These are phyloP conservation scores for Apis laboriosa DNA, from an alignment of 1,140 invertebrate genomes.

Conservation along the genomic window DNA sequence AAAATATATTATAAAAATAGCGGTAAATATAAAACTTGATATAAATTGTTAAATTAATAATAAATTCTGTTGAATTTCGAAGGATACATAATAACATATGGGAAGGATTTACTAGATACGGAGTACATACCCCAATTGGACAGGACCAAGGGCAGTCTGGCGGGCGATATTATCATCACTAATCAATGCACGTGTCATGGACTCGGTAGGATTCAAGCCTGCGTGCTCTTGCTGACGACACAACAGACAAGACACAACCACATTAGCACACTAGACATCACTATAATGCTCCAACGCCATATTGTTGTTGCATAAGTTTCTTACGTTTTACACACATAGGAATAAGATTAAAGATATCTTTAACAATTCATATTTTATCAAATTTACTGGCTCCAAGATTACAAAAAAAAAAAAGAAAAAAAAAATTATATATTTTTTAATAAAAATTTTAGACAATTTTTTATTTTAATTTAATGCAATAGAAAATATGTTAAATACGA, in stretches of 20 bases:
- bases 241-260: conserved; percentile 85
- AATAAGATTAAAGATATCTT: conserved; percentile 65
- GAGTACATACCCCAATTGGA: conserved; percentile 94
- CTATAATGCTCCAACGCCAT: conserved; percentile 76
- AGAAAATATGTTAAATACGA: no score
- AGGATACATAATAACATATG: conserved; percentile 38
- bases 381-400: conserved; percentile 30
- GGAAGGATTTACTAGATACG: conserved; percentile 62
- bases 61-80: conserved; percentile 31
- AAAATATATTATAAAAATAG: not conserved
- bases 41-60: conserved; percentile 1
- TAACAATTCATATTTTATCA: conserved; percentile 37
- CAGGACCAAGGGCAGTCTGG: conserved; percentile 90
- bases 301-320: conserved; percentile 65
- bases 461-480: no score
- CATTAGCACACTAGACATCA: conserved; percentile 81
- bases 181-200: conserved; percentile 94
- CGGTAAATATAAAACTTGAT: not conserved
- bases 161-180: conserved; percentile 92
- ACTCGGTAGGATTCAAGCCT: conserved; percentile 93
- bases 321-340: conserved; percentile 69
- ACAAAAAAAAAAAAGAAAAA: not conserved
- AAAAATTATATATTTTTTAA: not conserved
- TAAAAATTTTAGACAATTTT: not conserved
- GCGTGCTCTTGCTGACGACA: conserved; percentile 91